These are phyloP conservation scores for Xiphophorus maculatus DNA, from an alignment of 2,113 vertebrate species.

Conservation along the genomic window DNA sequence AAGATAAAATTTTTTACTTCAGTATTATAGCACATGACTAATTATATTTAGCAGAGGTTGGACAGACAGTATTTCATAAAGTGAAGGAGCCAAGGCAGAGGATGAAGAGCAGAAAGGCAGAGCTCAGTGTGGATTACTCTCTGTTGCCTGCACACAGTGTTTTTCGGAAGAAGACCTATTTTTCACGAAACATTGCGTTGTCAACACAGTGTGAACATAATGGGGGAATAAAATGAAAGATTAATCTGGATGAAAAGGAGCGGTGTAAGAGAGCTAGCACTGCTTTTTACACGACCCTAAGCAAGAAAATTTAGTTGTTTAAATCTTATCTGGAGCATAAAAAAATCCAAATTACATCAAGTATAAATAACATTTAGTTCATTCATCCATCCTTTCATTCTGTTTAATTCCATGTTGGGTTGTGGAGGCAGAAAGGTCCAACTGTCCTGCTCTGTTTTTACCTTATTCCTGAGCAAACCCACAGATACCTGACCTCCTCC, in stretches of 20 bases:
- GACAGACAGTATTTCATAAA: not conserved
- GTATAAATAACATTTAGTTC: no score
- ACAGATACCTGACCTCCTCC: no score
- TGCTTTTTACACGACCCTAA: not conserved
- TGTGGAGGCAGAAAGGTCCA: no score
- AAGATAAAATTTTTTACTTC: not conserved
- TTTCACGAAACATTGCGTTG: not conserved
- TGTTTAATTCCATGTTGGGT: no score
- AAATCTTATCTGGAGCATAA: not conserved
- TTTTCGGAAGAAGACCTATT: not conserved
- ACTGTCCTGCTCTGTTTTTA: no score
- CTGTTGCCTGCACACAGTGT: not conserved
- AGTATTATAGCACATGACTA: not conserved
- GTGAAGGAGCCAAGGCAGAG: not conserved
- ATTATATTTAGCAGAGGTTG: not conserved
- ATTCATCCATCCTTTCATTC: no score
- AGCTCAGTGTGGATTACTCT: not conserved
- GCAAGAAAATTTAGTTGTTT: not conserved
- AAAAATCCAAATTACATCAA: not conserved
- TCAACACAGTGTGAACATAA: not conserved
- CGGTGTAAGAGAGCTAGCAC: not conserved
- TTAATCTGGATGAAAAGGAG: not conserved
- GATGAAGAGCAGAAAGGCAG: not conserved
- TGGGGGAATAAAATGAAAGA: not conserved
- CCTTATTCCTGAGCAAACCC: no score